Evolutionary conservation across 2,888 invertebrate species (phyloP), one percentile per base, ranked within the genome.

Genomic region (Drosophila demipolita): DNA sequence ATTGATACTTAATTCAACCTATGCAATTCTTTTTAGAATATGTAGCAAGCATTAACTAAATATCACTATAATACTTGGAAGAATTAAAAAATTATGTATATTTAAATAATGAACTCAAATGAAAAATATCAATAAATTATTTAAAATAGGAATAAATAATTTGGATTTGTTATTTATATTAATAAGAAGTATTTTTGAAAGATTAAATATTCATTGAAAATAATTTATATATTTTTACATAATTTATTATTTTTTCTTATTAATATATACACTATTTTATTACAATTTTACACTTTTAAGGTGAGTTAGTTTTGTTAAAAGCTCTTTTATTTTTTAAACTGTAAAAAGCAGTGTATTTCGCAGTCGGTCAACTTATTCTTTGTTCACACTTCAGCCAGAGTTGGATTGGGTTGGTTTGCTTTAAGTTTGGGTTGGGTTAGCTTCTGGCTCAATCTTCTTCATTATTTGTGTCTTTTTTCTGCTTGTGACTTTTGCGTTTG

Each of bases 401-500:
- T 50, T 74, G 63, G 72, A 68, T 64, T 62, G 70, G 58, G 54
- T 45, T 50, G 64, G 66, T 40, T 55, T 40, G 29, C 29, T 20
- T 40, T 40, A 11, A 12, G 38, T 29, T 66, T 66, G 70, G 60
- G 64, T 59, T 57, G 66, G 61, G 69, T 61, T 58, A 20, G 55
- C 66, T 62, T 72, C 62, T 70, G 61, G 17, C 23, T 38, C n/a
- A 26, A 33, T 29, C 57, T 32, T 40, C 26, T 8, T 20, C 55
- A 6, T 8, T 29, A n/a, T 40, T 8, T 29, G 11, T 40, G 35
- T 17, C 6, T 35, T 53, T 12, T 23, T 15, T 36, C 17, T n/a
- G 57, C 9, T 20, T 29, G 55, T 20, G 29, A 15, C 15, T 42
- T 35, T 58, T 49, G 35, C 53, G 84, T 78, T 83, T 87, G 78